Percentiles rank a stretch among this genome's conserved stretches.
phyloP scores from a whole-genome alignment of 2,113 vertebrate species.

The Glaucomys volans region DNA sequence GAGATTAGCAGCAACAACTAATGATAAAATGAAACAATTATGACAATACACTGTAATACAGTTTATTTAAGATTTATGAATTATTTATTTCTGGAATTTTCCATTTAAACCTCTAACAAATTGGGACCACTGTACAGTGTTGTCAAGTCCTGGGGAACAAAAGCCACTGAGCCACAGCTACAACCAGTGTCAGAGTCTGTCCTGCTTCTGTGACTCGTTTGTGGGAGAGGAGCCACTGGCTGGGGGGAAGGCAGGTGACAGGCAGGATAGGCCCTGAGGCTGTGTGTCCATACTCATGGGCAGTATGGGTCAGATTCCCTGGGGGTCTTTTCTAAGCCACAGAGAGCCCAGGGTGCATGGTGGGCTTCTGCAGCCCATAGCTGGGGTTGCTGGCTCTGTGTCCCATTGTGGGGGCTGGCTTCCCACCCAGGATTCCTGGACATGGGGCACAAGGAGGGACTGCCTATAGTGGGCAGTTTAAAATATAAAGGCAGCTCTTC shows the following conservation, averaged over 20 bases:
- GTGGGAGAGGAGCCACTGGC: not conserved
- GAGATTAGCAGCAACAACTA: not conserved
- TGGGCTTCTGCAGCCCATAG: not conserved
- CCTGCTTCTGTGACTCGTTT: not conserved
- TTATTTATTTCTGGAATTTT: not conserved
- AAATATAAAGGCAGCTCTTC: not conserved
- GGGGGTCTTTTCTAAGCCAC: not conserved
- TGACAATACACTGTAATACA: not conserved
- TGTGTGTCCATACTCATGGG: not conserved
- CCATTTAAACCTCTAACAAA: not conserved
- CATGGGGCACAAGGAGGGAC: not conserved
- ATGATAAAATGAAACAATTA: not conserved
- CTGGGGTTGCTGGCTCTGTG: not conserved
- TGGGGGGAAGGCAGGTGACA: too few species aligned
- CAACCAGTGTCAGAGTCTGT: not conserved
- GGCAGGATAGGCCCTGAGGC: too few species aligned
- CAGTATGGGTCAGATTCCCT: not conserved
- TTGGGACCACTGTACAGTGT: not conserved
- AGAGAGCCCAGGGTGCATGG: not conserved
- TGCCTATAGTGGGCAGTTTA: not conserved
- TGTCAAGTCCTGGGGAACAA: not conserved
- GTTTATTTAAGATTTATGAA: not conserved
- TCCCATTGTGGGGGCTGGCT: not conserved
- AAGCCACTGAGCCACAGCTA: not conserved
- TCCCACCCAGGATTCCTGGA: not conserved